Percentiles rank a stretch among this genome's conserved stretches.
Conservation (phyloP, 2,888 invertebrate species). For the Mechanitis mazaeus region DNA sequence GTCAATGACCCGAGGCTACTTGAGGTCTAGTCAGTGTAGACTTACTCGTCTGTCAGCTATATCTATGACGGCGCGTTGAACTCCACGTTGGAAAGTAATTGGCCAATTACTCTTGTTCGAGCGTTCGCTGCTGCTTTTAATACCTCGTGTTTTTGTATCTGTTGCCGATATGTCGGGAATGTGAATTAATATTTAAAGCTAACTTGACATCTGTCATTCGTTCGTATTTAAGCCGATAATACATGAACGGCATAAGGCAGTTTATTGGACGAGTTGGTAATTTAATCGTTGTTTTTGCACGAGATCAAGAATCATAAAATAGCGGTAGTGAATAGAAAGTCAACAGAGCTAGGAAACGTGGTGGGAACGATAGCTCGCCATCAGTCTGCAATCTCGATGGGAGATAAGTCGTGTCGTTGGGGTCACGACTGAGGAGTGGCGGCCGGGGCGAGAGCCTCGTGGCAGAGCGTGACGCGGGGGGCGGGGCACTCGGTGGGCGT, state of each 20-base stretch:
- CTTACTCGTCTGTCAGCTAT: not conserved
- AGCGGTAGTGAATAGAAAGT: conserved; percentile 4
- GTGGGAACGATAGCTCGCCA: conserved; percentile 15
- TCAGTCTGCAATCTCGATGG: not conserved
- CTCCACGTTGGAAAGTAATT: conserved; percentile 17
- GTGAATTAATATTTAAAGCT: not conserved
- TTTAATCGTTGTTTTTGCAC: conserved; percentile 2
- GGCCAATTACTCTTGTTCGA: conserved; percentile 18
- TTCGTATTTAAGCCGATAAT: not conserved
- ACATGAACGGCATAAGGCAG: not conserved
- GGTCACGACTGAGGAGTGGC: conserved; percentile 12
- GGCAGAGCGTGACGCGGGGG: conserved; percentile 16
- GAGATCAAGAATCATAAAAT: conserved; percentile 3
- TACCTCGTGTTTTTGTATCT: conserved; percentile 1
- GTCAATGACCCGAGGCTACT: not conserved
- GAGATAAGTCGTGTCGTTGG: conserved; percentile 10
- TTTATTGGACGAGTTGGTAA: not conserved
- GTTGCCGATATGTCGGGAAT: not conserved
- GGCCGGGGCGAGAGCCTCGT: conserved; percentile 5
- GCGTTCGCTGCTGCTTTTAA: conserved; percentile 4
- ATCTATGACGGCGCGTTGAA: conserved; percentile 7
- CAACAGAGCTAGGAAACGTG: conserved; percentile 9
- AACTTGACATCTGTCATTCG: not conserved
- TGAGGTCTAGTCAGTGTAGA: not conserved
- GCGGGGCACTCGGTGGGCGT: conserved; percentile 30